Percentiles rank a stretch among this genome's conserved stretches.
These are phyloP conservation scores for Chiloscyllium plagiosum DNA, from an alignment of 2,113 vertebrate genomes.

Conservation along the genomic window DNA sequence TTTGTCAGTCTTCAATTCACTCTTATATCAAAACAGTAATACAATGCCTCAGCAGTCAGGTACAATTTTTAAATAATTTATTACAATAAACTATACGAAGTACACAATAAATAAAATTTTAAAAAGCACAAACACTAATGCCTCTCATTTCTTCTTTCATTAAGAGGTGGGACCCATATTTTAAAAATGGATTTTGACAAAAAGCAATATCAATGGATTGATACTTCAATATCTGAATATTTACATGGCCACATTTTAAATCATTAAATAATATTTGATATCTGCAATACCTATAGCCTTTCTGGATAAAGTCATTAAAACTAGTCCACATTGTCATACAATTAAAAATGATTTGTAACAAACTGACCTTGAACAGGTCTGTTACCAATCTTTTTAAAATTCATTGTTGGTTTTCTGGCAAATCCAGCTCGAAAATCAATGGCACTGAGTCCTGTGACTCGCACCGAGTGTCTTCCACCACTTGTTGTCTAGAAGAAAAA, in stretches of 20 bases:
- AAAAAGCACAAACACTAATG: not conserved
- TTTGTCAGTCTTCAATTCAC: not conserved
- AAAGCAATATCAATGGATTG: not conserved
- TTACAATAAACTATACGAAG: not conserved
- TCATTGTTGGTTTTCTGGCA: conserved; percentile 77
- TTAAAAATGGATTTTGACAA: not conserved
- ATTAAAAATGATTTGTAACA: conserved; percentile 33
- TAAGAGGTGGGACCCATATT: not conserved
- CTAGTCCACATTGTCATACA: not conserved
- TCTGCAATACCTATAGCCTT: not conserved
- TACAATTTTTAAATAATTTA: not conserved
- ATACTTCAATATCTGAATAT: not conserved
- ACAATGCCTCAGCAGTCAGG: not conserved
- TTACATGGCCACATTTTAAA: not conserved
- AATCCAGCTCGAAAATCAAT: conserved; percentile 95
- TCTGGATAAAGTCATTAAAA: not conserved
- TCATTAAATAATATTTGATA: not conserved
- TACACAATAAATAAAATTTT: not conserved
- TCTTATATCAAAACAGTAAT: not conserved
- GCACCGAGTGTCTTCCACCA: conserved; percentile 84
- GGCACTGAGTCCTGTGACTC: conserved; percentile 89
- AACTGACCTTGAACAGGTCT: conserved; percentile 87
- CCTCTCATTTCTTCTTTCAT: not conserved
- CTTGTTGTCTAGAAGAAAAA: conserved; percentile 69
- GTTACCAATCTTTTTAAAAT: conserved; percentile 80